Percentiles rank a stretch among this genome's conserved stretches.
phyloP scores from a whole-genome alignment of 2,113 vertebrate genomes.

The Vulpes lagopus region DNA sequence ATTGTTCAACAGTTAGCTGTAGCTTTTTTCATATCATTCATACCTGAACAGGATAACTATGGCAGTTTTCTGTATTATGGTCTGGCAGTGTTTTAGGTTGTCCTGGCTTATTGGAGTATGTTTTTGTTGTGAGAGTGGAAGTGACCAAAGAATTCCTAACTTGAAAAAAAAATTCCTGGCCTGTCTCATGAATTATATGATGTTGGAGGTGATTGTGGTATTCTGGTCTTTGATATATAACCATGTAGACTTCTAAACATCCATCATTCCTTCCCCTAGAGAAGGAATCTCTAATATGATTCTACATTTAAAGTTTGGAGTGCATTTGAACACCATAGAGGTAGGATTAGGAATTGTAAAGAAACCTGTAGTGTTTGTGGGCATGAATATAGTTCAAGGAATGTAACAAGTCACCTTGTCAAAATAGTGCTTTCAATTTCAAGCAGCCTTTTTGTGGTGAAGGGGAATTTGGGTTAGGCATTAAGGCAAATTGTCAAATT shows the following conservation, averaged over 20 bases:
- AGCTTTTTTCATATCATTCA: background rate
- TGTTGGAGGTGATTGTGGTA: constrained; percentile 14
- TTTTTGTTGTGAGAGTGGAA: constrained; percentile 20
- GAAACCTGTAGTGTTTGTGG: constrained; percentile 59
- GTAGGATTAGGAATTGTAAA: background rate
- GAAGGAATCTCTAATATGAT: constrained; percentile 38
- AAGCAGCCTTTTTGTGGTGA: background rate
- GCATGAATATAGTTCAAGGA: constrained; percentile 44
- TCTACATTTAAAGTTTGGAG: constrained; percentile 49
- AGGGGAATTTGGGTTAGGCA: too few species aligned
- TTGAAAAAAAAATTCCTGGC: constrained; percentile 5
- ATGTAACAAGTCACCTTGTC: constrained; percentile 51
- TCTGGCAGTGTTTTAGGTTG: constrained; percentile 35
- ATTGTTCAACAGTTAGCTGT: background rate
- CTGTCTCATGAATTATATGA: background rate
- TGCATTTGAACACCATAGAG: background rate
- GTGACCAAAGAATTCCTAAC: constrained; percentile 15
- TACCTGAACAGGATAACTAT: background rate
- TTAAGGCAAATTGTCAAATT: constrained; percentile 59
- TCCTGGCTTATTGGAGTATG: constrained; percentile 2
- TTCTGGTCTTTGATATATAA: constrained; percentile 2
- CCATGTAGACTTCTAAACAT: background rate
- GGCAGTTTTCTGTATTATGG: constrained; percentile 29
- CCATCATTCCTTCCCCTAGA: background rate
- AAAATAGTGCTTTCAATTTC: constrained; percentile 65